Percentiles rank a stretch among this genome's conserved stretches.
phyloP scores from a whole-genome alignment of 2,797 vertebrate species.

The Mus spretus region DNA sequence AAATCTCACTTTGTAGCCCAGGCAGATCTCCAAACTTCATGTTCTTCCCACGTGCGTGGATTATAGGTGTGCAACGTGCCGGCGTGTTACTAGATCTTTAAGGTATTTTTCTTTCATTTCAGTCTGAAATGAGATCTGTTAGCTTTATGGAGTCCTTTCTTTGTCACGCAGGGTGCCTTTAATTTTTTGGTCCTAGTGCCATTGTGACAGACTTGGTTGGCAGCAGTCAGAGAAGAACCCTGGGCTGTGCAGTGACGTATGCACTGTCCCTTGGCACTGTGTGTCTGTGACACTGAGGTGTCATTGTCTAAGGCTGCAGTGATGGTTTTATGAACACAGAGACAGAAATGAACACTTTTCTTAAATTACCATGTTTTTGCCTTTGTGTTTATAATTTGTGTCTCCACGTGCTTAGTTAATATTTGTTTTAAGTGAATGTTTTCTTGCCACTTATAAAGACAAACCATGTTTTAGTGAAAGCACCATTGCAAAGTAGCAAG shows the following conservation, averaged over 20 bases:
- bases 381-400: neutral
- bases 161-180: neutral
- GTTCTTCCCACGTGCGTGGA: neutral
- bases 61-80: neutral
- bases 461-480: slow-evolving; percentile 9
- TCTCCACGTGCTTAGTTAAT: neutral
- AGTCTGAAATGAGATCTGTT: neutral
- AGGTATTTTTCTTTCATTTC: neutral
- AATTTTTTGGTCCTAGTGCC: neutral
- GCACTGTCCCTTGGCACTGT: neutral
- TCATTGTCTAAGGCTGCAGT: neutral
- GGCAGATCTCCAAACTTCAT: neutral
- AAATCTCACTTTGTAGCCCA: neutral
- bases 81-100: neutral
- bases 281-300: neutral
- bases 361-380: neutral
- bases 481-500: neutral
- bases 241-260: neutral
- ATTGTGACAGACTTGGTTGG: neutral
- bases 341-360: neutral
- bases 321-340: neutral
- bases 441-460: neutral
- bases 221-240: neutral
- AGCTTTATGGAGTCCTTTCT: neutral
- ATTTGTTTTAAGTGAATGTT: slow-evolving; percentile 5